Base-by-base conservation (phyloP, 2,797 vertebrate species). In the Scarus forsteni region DNA sequence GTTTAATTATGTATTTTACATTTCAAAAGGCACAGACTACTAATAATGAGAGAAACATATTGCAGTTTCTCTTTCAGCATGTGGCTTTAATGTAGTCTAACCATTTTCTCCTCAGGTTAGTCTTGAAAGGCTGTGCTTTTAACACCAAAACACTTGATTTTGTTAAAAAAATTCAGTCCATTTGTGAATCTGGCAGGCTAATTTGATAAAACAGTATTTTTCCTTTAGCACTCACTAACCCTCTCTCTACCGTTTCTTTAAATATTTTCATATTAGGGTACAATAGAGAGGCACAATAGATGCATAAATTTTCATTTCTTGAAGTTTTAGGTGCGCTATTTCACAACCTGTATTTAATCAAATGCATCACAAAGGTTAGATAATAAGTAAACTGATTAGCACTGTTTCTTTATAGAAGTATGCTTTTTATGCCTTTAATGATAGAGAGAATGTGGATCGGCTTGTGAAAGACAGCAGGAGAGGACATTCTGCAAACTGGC, bases 21-120 rank as follows among this genome's bases (percentile, higher is more conserved):
- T 80, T 81, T 88, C 71, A 80, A 76, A 87, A 71, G 70, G 44
- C 52, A 54, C 10, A 53, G 39, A 45, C 4, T 51, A 75, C 78
- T 6, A 87, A 85, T 81, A 69, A 84, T 79, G 50, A 68, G 64
- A 40, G 39, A 66, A 75, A 39, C 18, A 62, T 78, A 87, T 66
- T 19, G 52, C 5, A 34, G 59, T 73, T 85, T 84, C 54, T 84
- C 56, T 60, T 76, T 67, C 66, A 69, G 49, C 11, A 58, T 10
- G 7, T 54, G 9, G 35, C 62, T 65, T 45, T 85, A 81, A 88
- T 88, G 66, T 58, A 79, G 77, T 88, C 76, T 42, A 34, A 14
- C 63, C 18, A 52, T 65, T 75, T 81, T 70, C 46, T 38, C 73
- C 68, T 80, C 49, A 0, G 52, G 58, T 64, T 66, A 58, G 72